Percentiles rank a stretch among this genome's conserved stretches.
Evolutionary conservation across 2,888 invertebrate species (phyloP).

Genomic region (Bombylius major): DNA sequence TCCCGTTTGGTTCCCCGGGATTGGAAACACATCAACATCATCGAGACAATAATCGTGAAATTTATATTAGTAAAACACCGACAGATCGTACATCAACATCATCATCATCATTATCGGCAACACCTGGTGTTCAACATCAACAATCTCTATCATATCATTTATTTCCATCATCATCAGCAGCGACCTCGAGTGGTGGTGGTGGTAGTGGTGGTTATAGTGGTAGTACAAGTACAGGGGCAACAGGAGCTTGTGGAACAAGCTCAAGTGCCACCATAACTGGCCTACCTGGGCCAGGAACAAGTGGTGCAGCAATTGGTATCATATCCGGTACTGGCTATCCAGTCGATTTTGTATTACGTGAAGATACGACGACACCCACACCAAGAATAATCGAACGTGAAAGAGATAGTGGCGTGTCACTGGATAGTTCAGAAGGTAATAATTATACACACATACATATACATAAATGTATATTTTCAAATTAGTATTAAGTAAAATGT

Average conservation of each 20-base stretch:
- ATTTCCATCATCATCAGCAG: neutral
- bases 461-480: too few species aligned
- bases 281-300: neutral
- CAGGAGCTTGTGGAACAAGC: neutral
- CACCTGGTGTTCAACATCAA: neutral
- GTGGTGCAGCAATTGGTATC: neutral
- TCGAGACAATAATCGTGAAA: constrained; percentile 14
- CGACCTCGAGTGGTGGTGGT: neutral
- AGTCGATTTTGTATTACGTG: neutral
- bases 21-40: constrained; percentile 13
- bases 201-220: too few species aligned
- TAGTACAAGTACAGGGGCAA: neutral
- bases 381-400: constrained; percentile 15
- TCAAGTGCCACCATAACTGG: too few species aligned
- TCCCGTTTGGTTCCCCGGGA: constrained; percentile 19
- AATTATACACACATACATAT: too few species aligned
- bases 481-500: too few species aligned
- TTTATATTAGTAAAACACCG: constrained; percentile 7
- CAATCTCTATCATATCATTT: constrained; percentile 2
- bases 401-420: constrained; percentile 14
- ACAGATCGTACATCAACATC: constrained; percentile 5
- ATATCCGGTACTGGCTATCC: neutral
- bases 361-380: neutral
- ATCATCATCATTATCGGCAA: constrained; percentile 1
- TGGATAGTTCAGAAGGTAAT: constrained; percentile 14